phyloP scores from a whole-genome alignment of 2,797 vertebrate genomes.

The Ficedula albicollis region DNA sequence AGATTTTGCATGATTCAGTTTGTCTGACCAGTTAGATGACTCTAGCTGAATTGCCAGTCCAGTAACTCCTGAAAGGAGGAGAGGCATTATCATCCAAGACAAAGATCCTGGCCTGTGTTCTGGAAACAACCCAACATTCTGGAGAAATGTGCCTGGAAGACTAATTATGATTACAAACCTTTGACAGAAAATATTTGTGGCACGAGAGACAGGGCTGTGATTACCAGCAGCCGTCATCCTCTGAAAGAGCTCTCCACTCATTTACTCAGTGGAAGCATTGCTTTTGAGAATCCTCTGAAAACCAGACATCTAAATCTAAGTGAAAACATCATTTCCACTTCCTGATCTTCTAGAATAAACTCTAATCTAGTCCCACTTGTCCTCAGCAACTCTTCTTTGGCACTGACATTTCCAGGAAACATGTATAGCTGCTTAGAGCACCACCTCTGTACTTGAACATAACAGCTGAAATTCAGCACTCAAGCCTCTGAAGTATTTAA shows the following conservation, averaged over 20 bases:
- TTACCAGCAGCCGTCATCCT: not conserved
- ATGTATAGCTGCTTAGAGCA: not conserved
- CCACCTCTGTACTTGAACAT: not conserved
- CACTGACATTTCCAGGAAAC: not conserved
- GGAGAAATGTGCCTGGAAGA: not conserved
- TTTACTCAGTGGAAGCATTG: not conserved
- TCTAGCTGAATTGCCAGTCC: not conserved
- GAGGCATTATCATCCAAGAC: not conserved
- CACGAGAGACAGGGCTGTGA: not conserved
- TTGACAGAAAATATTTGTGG: not conserved
- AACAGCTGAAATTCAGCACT: not conserved
- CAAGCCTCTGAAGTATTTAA: not conserved
- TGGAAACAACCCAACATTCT: not conserved
- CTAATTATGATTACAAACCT: not conserved
- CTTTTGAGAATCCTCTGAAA: not conserved
- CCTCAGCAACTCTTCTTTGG: not conserved
- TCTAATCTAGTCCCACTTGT: not conserved
- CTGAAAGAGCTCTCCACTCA: fast-evolving
- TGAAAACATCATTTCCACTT: not conserved
- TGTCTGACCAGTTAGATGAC: not conserved
- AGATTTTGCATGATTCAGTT: slow-evolving; percentile 10
- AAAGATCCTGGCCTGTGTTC: not conserved
- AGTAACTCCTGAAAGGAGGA: not conserved
- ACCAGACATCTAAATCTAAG: not conserved
- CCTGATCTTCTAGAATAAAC: not conserved